Evolutionary conservation across 2,888 invertebrate species (phyloP).

Genomic region (Clivina fossor): DNA sequence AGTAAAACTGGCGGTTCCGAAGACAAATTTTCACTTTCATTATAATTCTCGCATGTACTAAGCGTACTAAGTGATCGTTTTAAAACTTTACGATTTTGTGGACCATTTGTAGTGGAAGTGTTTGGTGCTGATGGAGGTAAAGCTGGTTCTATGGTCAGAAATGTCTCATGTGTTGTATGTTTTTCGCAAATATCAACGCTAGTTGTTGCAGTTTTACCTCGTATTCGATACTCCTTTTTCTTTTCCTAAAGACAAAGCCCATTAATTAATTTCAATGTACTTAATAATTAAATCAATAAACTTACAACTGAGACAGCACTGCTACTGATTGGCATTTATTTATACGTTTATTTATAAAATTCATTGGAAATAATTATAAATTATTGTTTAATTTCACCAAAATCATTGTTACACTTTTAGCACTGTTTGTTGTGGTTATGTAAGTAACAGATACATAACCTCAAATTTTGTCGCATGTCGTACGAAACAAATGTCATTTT

Average conservation of each 20-base stretch:
- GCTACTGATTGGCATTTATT: slow-evolving; percentile 54
- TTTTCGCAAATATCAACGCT: slow-evolving; percentile 35
- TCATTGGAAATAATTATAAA: slow-evolving; percentile 20
- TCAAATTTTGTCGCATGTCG: slow-evolving; percentile 10
- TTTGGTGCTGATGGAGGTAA: slow-evolving; percentile 43
- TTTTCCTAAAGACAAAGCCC: slow-evolving; percentile 49
- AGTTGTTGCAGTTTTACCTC: slow-evolving; percentile 55
- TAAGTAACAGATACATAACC: slow-evolving; percentile 18
- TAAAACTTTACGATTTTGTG: slow-evolving; percentile 42
- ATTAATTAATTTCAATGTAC: background rate
- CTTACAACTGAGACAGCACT: slow-evolving; percentile 50
- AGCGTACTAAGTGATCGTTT: slow-evolving; percentile 59
- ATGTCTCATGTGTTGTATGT: slow-evolving; percentile 44
- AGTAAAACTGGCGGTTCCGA: slow-evolving; percentile 55
- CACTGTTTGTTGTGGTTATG: slow-evolving; percentile 27
- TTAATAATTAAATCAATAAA: slow-evolving; percentile 27
- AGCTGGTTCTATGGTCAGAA: slow-evolving; percentile 50
- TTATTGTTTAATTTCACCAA: slow-evolving; percentile 21
- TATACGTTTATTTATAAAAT: slow-evolving; percentile 40
- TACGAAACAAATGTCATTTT: too few relatives aligned
- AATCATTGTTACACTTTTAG: slow-evolving; percentile 15
- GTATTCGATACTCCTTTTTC: slow-evolving; percentile 55
- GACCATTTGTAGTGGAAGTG: slow-evolving; percentile 40
- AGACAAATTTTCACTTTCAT: slow-evolving; percentile 40
- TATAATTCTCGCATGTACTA: slow-evolving; percentile 44